Conservation (phyloP, 2,797 vertebrate species). For the Furcifer pardalis region DNA sequence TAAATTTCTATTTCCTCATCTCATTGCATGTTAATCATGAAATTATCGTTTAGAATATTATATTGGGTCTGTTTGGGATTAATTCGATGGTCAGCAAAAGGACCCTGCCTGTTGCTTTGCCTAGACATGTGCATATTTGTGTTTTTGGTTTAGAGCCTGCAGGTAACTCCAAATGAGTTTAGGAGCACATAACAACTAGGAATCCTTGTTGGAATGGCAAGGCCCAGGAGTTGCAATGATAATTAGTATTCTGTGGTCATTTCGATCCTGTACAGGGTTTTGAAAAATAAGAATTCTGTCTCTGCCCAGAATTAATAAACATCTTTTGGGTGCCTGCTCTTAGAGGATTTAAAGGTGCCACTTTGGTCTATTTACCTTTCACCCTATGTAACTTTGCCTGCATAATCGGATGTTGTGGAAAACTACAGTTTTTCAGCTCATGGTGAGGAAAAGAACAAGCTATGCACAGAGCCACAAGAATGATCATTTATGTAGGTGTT, state of each 20-base stretch:
- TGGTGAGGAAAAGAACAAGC: neutral
- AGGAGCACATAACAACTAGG: too few relatives aligned
- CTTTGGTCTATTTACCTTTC: conserved; percentile 1
- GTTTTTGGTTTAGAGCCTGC: neutral
- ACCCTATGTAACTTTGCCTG: neutral
- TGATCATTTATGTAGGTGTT: neutral
- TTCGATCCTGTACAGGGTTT: neutral
- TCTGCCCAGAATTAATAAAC: neutral
- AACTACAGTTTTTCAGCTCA: neutral
- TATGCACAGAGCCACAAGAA: neutral
- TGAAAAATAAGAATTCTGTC: neutral
- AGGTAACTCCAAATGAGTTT: too few relatives aligned
- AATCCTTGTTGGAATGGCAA: neutral
- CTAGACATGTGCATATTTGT: neutral
- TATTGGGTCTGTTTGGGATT: neutral
- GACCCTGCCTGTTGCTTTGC: neutral
- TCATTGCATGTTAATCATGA: neutral
- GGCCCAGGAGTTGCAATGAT: neutral
- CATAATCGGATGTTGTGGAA: neutral
- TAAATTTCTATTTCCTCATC: neutral
- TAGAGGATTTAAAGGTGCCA: neutral
- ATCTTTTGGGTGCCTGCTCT: neutral
- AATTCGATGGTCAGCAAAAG: neutral
- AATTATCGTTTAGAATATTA: neutral
- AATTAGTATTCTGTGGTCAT: neutral